A percentile compares a stretch with the other conserved stretches of the same genome.
Evolutionary conservation across 2,797 vertebrate genomes (phyloP).

Genomic region (Melanotaenia pygmaea): DNA sequence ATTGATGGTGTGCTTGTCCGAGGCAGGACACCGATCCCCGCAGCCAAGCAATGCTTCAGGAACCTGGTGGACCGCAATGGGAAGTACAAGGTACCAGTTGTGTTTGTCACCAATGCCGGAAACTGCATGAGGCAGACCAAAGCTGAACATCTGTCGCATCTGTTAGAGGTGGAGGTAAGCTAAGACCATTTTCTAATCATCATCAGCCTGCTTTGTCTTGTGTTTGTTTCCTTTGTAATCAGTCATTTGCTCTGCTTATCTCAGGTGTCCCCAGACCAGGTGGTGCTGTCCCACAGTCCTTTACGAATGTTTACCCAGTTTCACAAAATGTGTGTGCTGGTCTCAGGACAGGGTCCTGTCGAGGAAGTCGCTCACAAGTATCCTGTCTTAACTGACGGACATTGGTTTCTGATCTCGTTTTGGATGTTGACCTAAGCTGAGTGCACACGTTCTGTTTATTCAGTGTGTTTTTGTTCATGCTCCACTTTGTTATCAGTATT

Average conservation of each 20-base stretch:
- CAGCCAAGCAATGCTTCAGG: constrained; percentile 89
- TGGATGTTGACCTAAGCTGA: constrained; percentile 40
- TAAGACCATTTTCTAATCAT: not conserved
- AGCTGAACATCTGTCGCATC: constrained; percentile 88
- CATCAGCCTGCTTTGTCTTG: not conserved
- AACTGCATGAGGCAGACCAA: constrained; percentile 89
- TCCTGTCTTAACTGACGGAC: constrained; percentile 77
- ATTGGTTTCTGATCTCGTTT: not conserved
- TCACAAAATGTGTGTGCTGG: constrained; percentile 89
- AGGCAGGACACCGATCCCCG: constrained; percentile 89
- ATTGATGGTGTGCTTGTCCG: constrained; percentile 95
- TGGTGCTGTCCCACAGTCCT: constrained; percentile 95
- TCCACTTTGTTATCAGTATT: constrained; percentile 51
- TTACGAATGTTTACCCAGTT: constrained; percentile 90
- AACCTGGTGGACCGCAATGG: constrained; percentile 84
- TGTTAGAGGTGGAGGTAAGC: constrained; percentile 89
- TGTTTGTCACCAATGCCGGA: constrained; percentile 96
- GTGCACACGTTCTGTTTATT: constrained; percentile 48
- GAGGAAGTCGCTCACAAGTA: constrained; percentile 91
- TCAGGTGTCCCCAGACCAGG: constrained; percentile 93
- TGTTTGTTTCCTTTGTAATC: not conserved
- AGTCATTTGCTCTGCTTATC: not conserved
- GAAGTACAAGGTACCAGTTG: constrained; percentile 89
- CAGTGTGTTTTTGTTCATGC: constrained; percentile 38
- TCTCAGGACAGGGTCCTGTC: constrained; percentile 92